Evolutionary conservation across 2,888 invertebrate genomes (phyloP).

Genomic region (Nomada fucata): DNA sequence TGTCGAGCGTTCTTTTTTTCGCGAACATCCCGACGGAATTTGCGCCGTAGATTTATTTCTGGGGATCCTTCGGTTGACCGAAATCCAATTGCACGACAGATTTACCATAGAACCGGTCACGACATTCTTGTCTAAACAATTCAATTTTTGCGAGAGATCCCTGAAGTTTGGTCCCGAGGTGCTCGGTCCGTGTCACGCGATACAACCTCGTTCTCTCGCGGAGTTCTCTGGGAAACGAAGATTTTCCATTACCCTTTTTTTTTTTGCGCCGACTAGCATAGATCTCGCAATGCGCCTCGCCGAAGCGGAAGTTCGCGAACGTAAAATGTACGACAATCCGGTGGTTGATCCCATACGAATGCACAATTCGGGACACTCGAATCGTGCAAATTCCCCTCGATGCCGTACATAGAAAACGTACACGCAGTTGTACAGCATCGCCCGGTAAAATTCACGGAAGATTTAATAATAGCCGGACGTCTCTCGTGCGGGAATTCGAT

Average conservation of each 20-base stretch:
- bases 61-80: neutral
- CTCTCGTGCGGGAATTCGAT: constrained; percentile 32
- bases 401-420: neutral
- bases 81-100: neutral
- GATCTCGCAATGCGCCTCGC: neutral
- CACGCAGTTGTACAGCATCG: neutral
- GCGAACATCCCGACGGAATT: neutral
- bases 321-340: too few relatives aligned
- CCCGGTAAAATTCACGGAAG: neutral
- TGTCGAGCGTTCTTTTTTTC: constrained; percentile 6
- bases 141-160: neutral
- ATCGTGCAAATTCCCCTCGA: neutral
- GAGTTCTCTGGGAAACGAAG: neutral
- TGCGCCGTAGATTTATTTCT: neutral
- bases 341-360: neutral
- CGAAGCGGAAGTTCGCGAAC: neutral
- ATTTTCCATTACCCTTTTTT: neutral
- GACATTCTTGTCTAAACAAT: neutral
- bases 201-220: neutral
- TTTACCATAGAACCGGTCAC: neutral
- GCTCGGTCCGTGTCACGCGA: neutral
- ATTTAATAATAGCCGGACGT: neutral
- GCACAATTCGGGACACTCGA: neutral
- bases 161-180: neutral
- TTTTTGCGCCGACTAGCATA: neutral